Evolutionary conservation across 1,140 invertebrate species (phyloP).

Genomic region (Centruroides sculpturatus): DNA sequence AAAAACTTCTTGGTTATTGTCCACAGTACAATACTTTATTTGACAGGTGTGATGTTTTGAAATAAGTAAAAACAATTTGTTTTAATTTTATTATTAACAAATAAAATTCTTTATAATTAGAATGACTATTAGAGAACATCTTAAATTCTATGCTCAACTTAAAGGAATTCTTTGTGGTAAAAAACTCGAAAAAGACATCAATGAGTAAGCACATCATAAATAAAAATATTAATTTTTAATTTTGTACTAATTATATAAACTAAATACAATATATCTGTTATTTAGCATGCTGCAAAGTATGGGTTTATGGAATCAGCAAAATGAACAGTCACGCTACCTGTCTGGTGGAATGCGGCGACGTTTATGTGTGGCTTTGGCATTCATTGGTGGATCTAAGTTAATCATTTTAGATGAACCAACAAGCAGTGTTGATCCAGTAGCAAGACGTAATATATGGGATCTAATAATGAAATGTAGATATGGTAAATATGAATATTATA

Average conservation of each 20-base stretch:
- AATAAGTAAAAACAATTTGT: too few species aligned
- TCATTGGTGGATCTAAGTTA: conserved; percentile 33
- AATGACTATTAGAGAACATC: conserved; percentile 24
- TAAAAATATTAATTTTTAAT: background rate
- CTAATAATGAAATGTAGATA: conserved; percentile 29
- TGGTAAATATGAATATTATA: conserved; percentile 2
- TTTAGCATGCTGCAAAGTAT: conserved; percentile 20
- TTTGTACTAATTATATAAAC: background rate
- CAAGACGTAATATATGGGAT: conserved; percentile 78
- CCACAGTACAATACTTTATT: conserved; percentile 37
- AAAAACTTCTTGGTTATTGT: conserved; percentile 31
- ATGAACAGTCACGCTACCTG: conserved; percentile 21
- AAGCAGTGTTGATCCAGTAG: conserved; percentile 87
- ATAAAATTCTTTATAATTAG: conserved; percentile 13
- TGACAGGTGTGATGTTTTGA: conserved; percentile 18
- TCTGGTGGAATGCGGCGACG: conserved; percentile 35
- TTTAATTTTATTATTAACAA: too few species aligned
- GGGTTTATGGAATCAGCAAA: conserved; percentile 18
- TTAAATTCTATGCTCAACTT: conserved; percentile 20
- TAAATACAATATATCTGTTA: background rate
- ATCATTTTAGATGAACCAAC: conserved; percentile 65
- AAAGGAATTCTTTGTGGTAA: conserved; percentile 16
- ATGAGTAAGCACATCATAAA: conserved; percentile 20
- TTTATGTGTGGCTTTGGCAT: conserved; percentile 35
- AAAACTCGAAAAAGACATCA: conserved; percentile 23